Base-by-base conservation (phyloP, 2,888 invertebrate genomes). In the Ormia ochracea region DNA sequence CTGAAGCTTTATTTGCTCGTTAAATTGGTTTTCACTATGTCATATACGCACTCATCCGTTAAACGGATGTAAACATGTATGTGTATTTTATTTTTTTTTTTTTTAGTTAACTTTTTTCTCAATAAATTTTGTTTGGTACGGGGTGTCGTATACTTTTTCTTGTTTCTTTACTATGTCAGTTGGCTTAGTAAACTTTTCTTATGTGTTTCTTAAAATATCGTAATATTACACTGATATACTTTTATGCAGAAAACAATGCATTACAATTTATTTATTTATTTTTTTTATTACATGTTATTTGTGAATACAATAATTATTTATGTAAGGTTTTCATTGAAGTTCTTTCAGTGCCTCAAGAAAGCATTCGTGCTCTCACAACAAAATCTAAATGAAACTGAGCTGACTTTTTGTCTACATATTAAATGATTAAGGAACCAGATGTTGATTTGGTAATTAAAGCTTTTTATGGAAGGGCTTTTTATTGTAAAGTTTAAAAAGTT, bases 321-420 rank as follows among this genome's bases (percentile, higher is more conserved):
- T 23, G 5, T 58, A 48, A 48, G 45, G 19, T 54, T 23, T 63
- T 73, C 36, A 36, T 19, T 19, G 3, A 14, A 48, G 31, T 31
- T 70, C 10, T 21, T n/a, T 23, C 41, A 28, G 69, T 31, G 38
- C 61, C 17, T 78, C 50, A 36, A 33, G 21, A 50, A 61, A 69
- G 65, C 65, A 75, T 63, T 68, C 50, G 56, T 80, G 68, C 63
- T 76, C 56, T 76, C 72, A 63, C 76, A 76, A 76, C 66, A 68
- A 76, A 76, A 58, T 56, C 58, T 54, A 61, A 76, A 68, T 58
- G 50, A 54, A 76, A 80, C 76, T 80, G 45, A 80, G 36, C 68
- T 61, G 31, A 19, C 10, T 41, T 56, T 54, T 52, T 56, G 36
- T 52, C 33, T 26, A n/a, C n/a, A n/a, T n/a, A 33, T 14, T 45